Evolutionary conservation across 1,140 invertebrate genomes (phyloP), one percentile per base, ranked within the genome.

Genomic region (Pygmarrhopalites habei): DNA sequence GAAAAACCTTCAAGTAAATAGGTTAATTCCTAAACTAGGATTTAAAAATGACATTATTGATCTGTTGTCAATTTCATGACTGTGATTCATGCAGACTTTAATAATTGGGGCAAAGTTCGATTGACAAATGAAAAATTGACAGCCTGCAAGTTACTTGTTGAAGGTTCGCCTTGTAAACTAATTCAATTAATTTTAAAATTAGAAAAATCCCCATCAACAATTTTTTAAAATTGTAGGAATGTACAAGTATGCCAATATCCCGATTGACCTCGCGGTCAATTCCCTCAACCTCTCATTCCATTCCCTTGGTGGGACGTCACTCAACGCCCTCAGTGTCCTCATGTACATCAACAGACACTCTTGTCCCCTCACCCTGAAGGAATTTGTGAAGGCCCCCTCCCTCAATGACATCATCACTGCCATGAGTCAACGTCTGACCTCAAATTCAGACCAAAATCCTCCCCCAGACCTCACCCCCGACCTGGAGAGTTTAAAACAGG

Each of bases 291-390:
- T 83, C 1, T 90, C 88, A 70, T 92, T 91, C 74, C 92, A 88
- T 72, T 82, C 89, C 58, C 78, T 91, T 28, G 90, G 90, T 14
- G 90, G 90, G n/a, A 90, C 92, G 72, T 92, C 89, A 0, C 77
- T 92, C 1, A 92, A 92, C 73, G 89, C 88, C 0, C 85, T 92
- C 41, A 86, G 83, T 61, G 89, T 87, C 0, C 86, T 92, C 3
- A 86, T 86, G 0, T 81, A 83, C 71, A 74, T 92, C 39, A 78
- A 82, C n/a, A 86, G 90, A 53, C 82, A 84, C 72, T 88, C 88
- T 63, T 90, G 23, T 49, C 5, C 46, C 15, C 21, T 49, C 5
- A n/a, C n/a, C n/a, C n/a, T n/a, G 39, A 12, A 41, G n/a, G 39
- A n/a, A 41, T n/a, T 12, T 12, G 39, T 41, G 10, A 41, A 41